phyloP scores from a whole-genome alignment of 2,888 invertebrate species.

The Acleris sparsana region DNA sequence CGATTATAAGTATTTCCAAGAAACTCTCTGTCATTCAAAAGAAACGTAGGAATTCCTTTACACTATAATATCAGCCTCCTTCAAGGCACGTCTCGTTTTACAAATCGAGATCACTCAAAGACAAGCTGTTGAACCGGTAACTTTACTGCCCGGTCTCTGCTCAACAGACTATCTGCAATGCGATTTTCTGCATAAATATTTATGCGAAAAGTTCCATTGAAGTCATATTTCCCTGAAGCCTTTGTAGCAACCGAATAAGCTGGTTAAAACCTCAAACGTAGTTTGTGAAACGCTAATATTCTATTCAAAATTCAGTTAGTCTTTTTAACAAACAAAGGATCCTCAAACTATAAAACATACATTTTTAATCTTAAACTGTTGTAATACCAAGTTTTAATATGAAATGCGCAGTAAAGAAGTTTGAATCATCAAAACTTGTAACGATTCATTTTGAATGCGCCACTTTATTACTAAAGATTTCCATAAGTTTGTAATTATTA shows the following conservation, averaged over 20 bases:
- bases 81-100: too few relatives aligned
- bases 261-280: too few relatives aligned
- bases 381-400: constrained; percentile 29
- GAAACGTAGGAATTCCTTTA: too few relatives aligned
- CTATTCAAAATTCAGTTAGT: too few relatives aligned
- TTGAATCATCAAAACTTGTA: constrained; percentile 27
- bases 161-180: neutral
- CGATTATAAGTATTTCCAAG: too few relatives aligned
- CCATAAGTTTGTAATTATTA: constrained; percentile 16
- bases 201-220: neutral
- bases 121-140: neutral
- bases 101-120: neutral
- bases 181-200: neutral
- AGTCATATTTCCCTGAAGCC: neutral
- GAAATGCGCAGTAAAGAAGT: constrained; percentile 21
- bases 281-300: too few relatives aligned
- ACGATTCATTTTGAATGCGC: constrained; percentile 18
- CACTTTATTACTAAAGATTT: constrained; percentile 29
- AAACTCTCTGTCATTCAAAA: too few relatives aligned
- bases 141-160: neutral
- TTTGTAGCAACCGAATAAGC: too few relatives aligned
- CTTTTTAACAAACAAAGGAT: constrained; percentile 3
- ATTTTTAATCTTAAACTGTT: constrained; percentile 15
- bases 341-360: constrained; percentile 8
- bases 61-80: too few relatives aligned